Evolutionary conservation across 2,797 vertebrate genomes (phyloP).

Genomic region (Strix occidentalis): DNA sequence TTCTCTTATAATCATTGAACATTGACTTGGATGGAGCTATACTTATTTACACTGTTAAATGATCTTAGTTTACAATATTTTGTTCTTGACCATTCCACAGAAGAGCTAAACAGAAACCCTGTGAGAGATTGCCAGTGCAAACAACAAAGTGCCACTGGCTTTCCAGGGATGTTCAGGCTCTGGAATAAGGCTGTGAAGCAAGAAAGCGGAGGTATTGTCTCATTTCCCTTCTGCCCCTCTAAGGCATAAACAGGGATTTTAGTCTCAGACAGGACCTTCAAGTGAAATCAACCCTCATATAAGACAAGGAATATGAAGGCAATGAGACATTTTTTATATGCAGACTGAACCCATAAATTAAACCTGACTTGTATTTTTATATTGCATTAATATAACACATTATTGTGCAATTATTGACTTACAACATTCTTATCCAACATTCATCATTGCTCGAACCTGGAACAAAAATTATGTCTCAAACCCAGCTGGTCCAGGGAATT

Average conservation of each 20-base stretch:
- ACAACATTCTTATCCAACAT: neutral
- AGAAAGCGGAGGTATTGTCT: neutral
- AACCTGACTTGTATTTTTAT: neutral
- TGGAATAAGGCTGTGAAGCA: neutral
- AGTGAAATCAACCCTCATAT: neutral
- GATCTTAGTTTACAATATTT: neutral
- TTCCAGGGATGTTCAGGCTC: neutral
- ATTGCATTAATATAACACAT: neutral
- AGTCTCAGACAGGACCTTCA: neutral
- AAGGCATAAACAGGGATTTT: neutral
- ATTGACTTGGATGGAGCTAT: neutral
- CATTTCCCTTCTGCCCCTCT: neutral
- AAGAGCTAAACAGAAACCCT: neutral
- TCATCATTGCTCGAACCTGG: neutral
- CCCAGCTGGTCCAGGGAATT: neutral
- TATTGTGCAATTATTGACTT: neutral
- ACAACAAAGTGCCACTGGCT: neutral
- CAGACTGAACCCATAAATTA: neutral
- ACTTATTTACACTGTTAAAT: neutral
- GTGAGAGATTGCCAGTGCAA: neutral
- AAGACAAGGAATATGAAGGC: neutral
- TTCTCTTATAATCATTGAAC: neutral
- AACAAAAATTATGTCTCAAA: neutral
- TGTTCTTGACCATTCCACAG: neutral
- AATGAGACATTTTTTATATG: neutral